Conservation (phyloP, 2,888 invertebrate species). For the Oligia latruncula region DNA sequence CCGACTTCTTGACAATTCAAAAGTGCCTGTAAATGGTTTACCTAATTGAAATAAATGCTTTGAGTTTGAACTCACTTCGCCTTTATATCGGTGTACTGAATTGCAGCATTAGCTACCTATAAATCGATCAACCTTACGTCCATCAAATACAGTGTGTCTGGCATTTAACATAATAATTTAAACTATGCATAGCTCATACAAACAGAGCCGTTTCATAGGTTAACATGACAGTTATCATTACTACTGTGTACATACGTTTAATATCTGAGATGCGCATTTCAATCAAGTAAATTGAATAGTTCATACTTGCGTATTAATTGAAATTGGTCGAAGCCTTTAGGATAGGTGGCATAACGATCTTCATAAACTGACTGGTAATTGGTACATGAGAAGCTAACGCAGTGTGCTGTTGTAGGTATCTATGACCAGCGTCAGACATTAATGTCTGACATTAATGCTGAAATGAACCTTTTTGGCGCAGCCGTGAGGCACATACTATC, state of each 20-base stretch:
- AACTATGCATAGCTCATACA: slow-evolving; percentile 24
- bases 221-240: slow-evolving; percentile 33
- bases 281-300: slow-evolving; percentile 51
- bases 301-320: slow-evolving; percentile 34
- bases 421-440: too few relatives aligned
- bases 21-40: too few relatives aligned
- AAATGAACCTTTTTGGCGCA: too few relatives aligned
- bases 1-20: too few relatives aligned
- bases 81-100: neutral
- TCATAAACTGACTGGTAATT: neutral
- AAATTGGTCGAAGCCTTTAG: slow-evolving; percentile 5
- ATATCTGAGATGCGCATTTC: slow-evolving; percentile 43
- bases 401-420: neutral
- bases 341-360: neutral
- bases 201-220: slow-evolving; percentile 22
- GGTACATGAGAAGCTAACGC: neutral
- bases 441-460: too few relatives aligned
- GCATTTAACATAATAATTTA: slow-evolving; percentile 29
- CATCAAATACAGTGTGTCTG: slow-evolving; percentile 17
- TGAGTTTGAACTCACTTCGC: neutral
- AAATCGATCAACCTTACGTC: slow-evolving; percentile 15
- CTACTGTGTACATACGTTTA: slow-evolving; percentile 30
- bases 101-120: neutral
- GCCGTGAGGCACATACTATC: too few relatives aligned
- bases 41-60: neutral